Conservation (phyloP, 1,140 invertebrate species). For the Lordiphosa mommai region DNA sequence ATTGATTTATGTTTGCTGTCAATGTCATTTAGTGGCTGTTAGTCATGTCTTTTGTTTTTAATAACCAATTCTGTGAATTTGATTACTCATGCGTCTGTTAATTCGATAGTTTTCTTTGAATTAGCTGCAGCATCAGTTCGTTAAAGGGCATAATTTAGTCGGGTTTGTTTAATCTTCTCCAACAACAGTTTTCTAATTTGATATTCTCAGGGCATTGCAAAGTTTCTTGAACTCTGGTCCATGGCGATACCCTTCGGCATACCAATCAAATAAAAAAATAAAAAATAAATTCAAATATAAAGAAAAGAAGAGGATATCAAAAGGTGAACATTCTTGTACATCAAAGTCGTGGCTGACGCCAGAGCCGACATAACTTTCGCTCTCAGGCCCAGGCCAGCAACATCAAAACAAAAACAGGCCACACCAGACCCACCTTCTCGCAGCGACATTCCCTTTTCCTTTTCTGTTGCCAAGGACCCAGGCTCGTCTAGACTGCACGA, state of each 20-base stretch:
- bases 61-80: not conserved
- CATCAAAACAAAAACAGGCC: conserved; percentile 35
- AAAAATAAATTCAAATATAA: conserved; percentile 8
- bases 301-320: conserved; percentile 14
- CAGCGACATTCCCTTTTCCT: conserved; percentile 38
- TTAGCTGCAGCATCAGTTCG: not conserved
- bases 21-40: conserved; percentile 14
- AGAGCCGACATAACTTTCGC: conserved; percentile 56
- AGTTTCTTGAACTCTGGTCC: conserved; percentile 64
- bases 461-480: conserved; percentile 47
- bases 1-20: conserved; percentile 54
- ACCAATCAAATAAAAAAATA: conserved; percentile 16
- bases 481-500: conserved; percentile 61
- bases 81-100: conserved; percentile 16
- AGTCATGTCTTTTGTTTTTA: conserved; percentile 10
- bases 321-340: conserved; percentile 50
- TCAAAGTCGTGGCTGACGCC: not conserved
- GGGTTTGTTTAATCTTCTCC: conserved; percentile 11
- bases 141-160: conserved; percentile 38
- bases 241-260: conserved; percentile 27
- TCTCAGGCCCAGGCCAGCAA: conserved; percentile 57
- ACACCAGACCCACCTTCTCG: conserved; percentile 7
- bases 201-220: conserved; percentile 45
- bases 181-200: conserved; percentile 43
- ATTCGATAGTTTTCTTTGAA: not conserved